Conservation (phyloP, 1,140 invertebrate species). For the Drosophila trapezifrons region DNA sequence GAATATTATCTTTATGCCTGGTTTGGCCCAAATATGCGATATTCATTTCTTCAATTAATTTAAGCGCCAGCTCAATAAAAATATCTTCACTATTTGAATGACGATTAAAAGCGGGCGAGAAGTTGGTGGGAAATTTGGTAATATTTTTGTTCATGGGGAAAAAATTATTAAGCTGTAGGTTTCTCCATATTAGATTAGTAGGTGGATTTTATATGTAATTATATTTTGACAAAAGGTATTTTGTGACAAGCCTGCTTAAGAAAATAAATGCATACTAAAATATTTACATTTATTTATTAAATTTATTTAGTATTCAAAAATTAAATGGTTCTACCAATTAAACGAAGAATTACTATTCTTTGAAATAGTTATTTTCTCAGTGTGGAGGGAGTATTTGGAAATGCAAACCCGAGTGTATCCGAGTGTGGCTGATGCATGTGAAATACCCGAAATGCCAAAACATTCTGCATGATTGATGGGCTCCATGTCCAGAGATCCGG, state of each 20-base stretch:
- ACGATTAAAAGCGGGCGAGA: background rate
- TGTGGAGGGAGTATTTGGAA: slow-evolving; percentile 20
- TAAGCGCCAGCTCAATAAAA: slow-evolving; percentile 46
- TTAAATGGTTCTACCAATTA: too few species aligned
- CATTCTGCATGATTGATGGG: slow-evolving; percentile 65
- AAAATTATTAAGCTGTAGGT: background rate
- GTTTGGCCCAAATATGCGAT: slow-evolving; percentile 32
- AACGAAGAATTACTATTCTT: too few species aligned
- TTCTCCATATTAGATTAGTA: background rate
- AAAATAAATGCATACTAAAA: too few species aligned
- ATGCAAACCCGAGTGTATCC: slow-evolving; percentile 21
- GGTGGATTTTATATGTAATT: background rate
- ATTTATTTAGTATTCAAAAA: too few species aligned
- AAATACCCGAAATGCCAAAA: slow-evolving; percentile 33
- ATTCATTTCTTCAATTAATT: slow-evolving; percentile 62
- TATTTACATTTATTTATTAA: too few species aligned
- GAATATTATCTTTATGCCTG: slow-evolving; percentile 48
- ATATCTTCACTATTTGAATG: slow-evolving; percentile 20
- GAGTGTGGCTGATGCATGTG: slow-evolving; percentile 43
- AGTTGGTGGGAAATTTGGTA: background rate
- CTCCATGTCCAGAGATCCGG: slow-evolving; percentile 8
- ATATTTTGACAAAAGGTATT: too few species aligned
- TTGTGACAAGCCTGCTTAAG: too few species aligned
- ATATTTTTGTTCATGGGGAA: background rate
- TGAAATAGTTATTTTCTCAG: background rate